phyloP scores from a whole-genome alignment of 2,113 vertebrate genomes.

The Anser brachyrhynchus region DNA sequence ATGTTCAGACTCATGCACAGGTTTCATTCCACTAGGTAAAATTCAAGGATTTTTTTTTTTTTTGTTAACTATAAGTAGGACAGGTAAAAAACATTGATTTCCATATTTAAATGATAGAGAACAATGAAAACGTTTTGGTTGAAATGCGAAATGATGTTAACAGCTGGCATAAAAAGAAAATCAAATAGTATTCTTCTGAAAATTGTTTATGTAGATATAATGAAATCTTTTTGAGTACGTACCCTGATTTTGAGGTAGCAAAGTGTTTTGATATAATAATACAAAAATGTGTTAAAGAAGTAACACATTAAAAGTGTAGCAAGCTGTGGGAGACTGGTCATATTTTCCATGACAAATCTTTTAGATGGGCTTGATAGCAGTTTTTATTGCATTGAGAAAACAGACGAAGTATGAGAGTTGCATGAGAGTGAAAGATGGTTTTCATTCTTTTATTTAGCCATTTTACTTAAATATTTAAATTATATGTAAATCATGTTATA shows the following conservation, averaged over 20 bases:
- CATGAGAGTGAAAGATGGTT: background rate
- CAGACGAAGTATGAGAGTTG: background rate
- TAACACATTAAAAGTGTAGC: background rate
- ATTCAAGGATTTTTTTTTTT: background rate
- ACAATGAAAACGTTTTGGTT: background rate
- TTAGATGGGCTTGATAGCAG: background rate
- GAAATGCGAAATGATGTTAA: background rate
- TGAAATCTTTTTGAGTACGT: background rate
- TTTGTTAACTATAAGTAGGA: background rate
- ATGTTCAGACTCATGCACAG: background rate
- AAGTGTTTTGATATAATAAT: background rate
- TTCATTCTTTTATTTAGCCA: background rate
- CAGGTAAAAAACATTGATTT: background rate
- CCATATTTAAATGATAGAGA: background rate
- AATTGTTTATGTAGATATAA: background rate
- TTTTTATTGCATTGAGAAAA: constrained; percentile 15
- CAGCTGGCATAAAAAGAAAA: background rate
- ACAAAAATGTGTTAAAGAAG: background rate
- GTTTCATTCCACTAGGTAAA: background rate
- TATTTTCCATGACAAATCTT: constrained; percentile 6
- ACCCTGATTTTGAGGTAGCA: background rate
- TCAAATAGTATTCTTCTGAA: background rate
- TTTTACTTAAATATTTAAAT: constrained; percentile 50
- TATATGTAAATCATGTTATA: background rate
- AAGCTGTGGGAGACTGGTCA: background rate